Percentiles rank a stretch among this genome's conserved stretches.
Evolutionary conservation across 2,797 vertebrate genomes (phyloP).

Genomic region (Mycteria americana): DNA sequence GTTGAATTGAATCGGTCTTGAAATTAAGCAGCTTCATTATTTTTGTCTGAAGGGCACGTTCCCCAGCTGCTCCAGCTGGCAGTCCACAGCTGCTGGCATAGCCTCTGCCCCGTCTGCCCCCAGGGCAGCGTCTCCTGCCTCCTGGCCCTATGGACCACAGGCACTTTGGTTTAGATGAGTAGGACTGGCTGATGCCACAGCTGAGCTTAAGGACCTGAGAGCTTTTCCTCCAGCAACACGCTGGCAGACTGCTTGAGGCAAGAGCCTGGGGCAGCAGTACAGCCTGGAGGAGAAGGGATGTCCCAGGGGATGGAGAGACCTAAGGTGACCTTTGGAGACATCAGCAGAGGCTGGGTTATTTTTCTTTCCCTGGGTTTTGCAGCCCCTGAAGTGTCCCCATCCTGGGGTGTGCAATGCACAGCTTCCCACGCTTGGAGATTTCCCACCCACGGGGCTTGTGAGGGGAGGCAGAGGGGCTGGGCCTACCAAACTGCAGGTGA

Average conservation of each 20-base stretch:
- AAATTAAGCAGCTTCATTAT: not conserved
- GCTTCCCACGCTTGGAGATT: not conserved
- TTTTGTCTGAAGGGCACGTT: not conserved
- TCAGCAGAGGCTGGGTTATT: not conserved
- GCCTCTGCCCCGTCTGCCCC: not conserved
- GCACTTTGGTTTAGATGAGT: not conserved
- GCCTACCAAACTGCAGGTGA: not conserved
- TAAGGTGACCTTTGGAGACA: not conserved
- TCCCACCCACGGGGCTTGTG: not conserved
- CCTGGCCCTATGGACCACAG: not conserved
- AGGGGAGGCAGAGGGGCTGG: rapidly evolving
- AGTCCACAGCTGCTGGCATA: not conserved
- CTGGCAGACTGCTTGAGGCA: not conserved
- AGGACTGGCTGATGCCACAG: not conserved
- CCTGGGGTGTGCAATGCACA: not conserved
- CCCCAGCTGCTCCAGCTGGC: not conserved
- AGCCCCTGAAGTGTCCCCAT: not conserved
- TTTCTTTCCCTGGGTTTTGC: not conserved
- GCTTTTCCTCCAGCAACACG: not conserved
- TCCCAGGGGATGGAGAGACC: not conserved
- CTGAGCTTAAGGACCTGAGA: not conserved
- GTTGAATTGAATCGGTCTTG: not conserved
- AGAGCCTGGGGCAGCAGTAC: not conserved
- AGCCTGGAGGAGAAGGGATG: not conserved
- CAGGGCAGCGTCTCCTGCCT: not conserved